Conservation (phyloP, 1,140 invertebrate genomes). For the Leptestheria dahalacensis region DNA sequence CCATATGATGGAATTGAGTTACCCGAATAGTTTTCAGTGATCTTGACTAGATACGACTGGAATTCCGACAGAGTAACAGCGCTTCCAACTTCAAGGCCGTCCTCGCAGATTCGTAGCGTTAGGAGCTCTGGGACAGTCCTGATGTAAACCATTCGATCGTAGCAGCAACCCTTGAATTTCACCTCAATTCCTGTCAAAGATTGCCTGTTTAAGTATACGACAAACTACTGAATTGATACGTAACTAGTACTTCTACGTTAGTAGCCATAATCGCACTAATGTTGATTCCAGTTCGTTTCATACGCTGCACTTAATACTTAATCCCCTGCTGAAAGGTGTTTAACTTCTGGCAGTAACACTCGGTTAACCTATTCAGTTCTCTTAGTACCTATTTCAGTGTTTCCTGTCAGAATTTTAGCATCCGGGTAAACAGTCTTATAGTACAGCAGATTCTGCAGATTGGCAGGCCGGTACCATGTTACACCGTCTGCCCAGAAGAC, state of each 20-base stretch:
- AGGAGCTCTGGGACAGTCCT: slow-evolving; percentile 51
- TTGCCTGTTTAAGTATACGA: too few species aligned
- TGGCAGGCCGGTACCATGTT: slow-evolving; percentile 65
- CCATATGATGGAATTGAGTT: slow-evolving; percentile 37
- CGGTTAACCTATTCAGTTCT: too few species aligned
- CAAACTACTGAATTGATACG: too few species aligned
- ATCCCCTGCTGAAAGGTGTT: too few species aligned
- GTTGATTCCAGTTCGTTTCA: too few species aligned
- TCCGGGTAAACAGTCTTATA: slow-evolving; percentile 56
- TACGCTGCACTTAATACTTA: too few species aligned
- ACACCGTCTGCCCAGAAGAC: slow-evolving; percentile 39
- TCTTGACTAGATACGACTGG: not conserved
- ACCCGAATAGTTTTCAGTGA: slow-evolving; percentile 37
- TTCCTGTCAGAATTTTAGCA: slow-evolving; percentile 76
- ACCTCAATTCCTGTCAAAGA: slow-evolving; percentile 55
- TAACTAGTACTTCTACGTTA: too few species aligned
- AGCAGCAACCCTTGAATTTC: slow-evolving; percentile 72
- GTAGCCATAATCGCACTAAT: too few species aligned
- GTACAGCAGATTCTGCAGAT: slow-evolving; percentile 46
- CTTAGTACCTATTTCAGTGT: slow-evolving; percentile 57
- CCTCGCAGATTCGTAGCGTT: slow-evolving; percentile 32
- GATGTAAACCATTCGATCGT: slow-evolving; percentile 66
- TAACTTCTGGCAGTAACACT: too few species aligned
- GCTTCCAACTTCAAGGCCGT: slow-evolving; percentile 56
- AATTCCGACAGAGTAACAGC: slow-evolving; percentile 64